Base-by-base conservation (phyloP, 2,113 vertebrate genomes). In the Ophthalmolycus amberensis region DNA sequence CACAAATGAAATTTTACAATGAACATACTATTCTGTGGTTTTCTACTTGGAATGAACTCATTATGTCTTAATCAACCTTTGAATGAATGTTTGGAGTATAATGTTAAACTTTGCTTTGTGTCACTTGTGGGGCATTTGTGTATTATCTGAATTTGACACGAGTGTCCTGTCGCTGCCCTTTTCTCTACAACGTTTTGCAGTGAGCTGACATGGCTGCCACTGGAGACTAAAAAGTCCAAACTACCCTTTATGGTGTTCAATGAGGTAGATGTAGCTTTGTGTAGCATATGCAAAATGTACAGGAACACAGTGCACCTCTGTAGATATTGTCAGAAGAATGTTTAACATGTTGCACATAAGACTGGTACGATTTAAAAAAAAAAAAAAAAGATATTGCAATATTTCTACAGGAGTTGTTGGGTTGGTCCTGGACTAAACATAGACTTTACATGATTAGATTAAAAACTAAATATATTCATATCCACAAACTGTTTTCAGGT, bases 221-320 rank as follows among this genome's bases (percentile, higher is more conserved):
- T 69, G 60, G 60, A 74, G 54, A 75, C 65, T 72, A 16, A 15
- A 32, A 60, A 71, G 32, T 74, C 54, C 14, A 71, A 42, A 58
- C 40, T 40, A 0, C 74, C 34, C 8, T 80, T 65, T 58, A 59
- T 67, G 6, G 56, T 52, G 84, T 79, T 80, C 52, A 46, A 15
- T 62, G 58, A 78, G 40, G 40, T 73, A 59, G 27, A 60, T 32
- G 32, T 63, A 76, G 60, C 77, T 77, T 69, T 83, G 77, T 90
- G 85, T 90, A 87, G 85, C 83, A 89, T 88, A 89, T 89, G 85
- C 75, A 87, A 86, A 77, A 80, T 79, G 83, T 70, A 85, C 58
- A 88, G 74, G 54, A 79, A 79, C 75, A 75, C 59, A 75, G 34
- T 85, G 75, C 63, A 76, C 77, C 72, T 90, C 71, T 82, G 83